These are phyloP conservation scores for Dascyllus trimaculatus DNA, from an alignment of 2,113 vertebrate genomes.

Conservation along the genomic window DNA sequence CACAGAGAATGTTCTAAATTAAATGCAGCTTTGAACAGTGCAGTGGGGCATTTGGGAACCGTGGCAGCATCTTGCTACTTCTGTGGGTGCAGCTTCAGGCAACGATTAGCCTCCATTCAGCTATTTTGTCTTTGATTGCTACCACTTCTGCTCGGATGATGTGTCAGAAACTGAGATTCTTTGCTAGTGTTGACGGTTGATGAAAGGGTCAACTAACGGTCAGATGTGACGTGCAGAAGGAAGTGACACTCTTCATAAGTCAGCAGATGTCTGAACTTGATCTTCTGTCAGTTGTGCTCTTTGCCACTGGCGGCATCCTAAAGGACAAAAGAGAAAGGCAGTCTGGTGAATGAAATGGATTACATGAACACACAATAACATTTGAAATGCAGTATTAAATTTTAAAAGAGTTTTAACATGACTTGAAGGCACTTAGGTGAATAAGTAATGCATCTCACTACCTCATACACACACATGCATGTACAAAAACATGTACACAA, in stretches of 20 bases:
- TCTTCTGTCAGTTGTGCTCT: constrained; percentile 31
- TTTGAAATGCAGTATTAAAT: constrained; percentile 23
- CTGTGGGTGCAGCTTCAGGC: constrained; percentile 43
- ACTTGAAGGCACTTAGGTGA: constrained; percentile 19
- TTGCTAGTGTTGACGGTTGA: constrained; percentile 35
- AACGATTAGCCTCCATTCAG: constrained; percentile 56
- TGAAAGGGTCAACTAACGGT: constrained; percentile 64
- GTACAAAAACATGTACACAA: not conserved
- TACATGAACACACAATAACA: constrained; percentile 23
- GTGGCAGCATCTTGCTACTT: constrained; percentile 68
- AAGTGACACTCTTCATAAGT: constrained; percentile 63
- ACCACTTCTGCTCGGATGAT: constrained; percentile 42
- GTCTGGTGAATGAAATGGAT: constrained; percentile 15
- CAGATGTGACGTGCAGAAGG: constrained; percentile 45
- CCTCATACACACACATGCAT: not conserved
- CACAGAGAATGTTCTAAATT: constrained; percentile 40
- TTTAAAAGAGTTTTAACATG: constrained; percentile 11
- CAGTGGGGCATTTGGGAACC: constrained; percentile 34
- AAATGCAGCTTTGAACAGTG: constrained; percentile 44
- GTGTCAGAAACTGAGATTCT: constrained; percentile 48
- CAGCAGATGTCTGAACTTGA: constrained; percentile 56
- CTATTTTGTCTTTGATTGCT: constrained; percentile 48
- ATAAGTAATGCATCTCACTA: constrained; percentile 2
- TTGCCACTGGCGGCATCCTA: constrained; percentile 66
- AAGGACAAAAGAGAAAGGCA: constrained; percentile 40